phyloP scores from a whole-genome alignment of 1,140 invertebrate species.

The Atta texana region DNA sequence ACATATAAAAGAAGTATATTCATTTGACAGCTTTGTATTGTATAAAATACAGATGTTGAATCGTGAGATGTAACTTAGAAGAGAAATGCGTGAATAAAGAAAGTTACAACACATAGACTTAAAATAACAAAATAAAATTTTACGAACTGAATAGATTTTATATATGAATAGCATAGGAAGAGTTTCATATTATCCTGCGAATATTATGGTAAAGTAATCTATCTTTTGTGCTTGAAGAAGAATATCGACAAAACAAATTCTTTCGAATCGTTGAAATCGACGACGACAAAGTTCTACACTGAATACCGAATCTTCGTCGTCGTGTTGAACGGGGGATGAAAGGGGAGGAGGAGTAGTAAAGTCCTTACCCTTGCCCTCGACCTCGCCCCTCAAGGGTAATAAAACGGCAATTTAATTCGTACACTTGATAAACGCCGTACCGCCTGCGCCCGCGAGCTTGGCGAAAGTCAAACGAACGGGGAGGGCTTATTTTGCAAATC shows the following conservation, averaged over 20 bases:
- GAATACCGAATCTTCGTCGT: slow-evolving; percentile 63
- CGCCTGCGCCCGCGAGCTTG: slow-evolving; percentile 66
- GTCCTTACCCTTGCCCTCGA: slow-evolving; percentile 58
- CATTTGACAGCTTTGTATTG: neutral
- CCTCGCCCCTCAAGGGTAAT: slow-evolving; percentile 82
- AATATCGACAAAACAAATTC: neutral
- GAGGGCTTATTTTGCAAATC: slow-evolving; percentile 85
- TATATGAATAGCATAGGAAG: neutral
- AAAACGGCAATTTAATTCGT: slow-evolving; percentile 87
- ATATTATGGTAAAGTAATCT: neutral
- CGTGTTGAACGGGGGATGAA: slow-evolving; percentile 37
- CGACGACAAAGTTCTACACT: slow-evolving; percentile 46
- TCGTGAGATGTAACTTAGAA: neutral
- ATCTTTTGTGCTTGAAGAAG: neutral
- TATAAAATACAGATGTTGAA: neutral
- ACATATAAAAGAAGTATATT: neutral
- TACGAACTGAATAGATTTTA: neutral
- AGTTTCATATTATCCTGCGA: neutral
- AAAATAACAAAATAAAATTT: slow-evolving; percentile 14
- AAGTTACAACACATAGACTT: neutral
- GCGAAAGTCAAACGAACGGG: slow-evolving; percentile 77
- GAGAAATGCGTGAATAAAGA: neutral
- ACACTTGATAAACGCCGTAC: slow-evolving; percentile 84
- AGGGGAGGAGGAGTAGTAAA: slow-evolving; percentile 49
- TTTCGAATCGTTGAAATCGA: slow-evolving; percentile 11